These are phyloP conservation scores for Cinclus mexicanus DNA, from an alignment of 2,113 vertebrate species.

Conservation along the genomic window DNA sequence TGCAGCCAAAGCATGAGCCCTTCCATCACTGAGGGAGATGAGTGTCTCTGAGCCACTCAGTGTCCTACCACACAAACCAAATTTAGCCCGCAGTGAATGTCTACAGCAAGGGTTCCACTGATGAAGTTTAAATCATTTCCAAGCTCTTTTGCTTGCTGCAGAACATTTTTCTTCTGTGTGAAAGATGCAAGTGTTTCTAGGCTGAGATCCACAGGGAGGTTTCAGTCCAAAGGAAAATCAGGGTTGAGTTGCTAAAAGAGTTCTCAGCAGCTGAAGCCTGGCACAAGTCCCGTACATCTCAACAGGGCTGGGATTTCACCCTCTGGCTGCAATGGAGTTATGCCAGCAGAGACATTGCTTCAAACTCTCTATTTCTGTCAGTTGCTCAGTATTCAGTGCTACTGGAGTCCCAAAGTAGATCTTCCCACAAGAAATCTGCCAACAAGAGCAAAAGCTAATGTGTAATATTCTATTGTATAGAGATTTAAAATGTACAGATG, in stretches of 20 bases:
- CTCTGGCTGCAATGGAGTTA: conserved; percentile 23
- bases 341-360: not conserved
- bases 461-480: not conserved
- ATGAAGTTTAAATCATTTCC: not conserved
- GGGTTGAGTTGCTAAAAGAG: conserved; percentile 8
- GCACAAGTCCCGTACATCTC: not conserved
- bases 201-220: not conserved
- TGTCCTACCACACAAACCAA: not conserved
- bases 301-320: conserved; percentile 19
- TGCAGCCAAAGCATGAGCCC: not conserved
- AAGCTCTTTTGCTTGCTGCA: not conserved
- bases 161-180: not conserved
- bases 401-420: not conserved
- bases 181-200: not conserved
- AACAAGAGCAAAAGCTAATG: not conserved
- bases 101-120: not conserved
- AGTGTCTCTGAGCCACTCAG: not conserved
- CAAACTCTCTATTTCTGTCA: not conserved
- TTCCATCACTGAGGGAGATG: not conserved
- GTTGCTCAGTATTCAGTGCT: not conserved
- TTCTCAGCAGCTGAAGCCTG: not conserved
- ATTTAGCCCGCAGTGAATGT: not conserved
- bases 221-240: conserved; percentile 19
- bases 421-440: not conserved
- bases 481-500: not conserved